These are phyloP conservation scores for Pollachius pollachius DNA, from an alignment of 2,113 vertebrate species.

Conservation along the genomic window DNA sequence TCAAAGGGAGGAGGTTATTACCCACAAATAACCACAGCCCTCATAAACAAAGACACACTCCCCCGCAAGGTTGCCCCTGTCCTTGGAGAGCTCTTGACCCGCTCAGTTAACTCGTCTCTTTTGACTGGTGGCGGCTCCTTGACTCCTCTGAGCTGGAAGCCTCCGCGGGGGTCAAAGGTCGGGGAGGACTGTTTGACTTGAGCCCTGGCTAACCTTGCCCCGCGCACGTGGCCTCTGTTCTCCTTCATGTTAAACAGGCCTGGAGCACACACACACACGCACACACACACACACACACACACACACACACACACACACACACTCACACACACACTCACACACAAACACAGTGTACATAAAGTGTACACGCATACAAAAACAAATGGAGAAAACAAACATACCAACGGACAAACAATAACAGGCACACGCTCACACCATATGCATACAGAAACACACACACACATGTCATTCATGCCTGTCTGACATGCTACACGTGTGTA, in stretches of 20 bases:
- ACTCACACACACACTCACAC: slow-evolving; percentile 6
- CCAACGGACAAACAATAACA: neutral
- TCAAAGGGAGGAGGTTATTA: neutral
- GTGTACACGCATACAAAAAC: neutral
- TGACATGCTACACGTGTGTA: slow-evolving; percentile 49
- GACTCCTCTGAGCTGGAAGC: slow-evolving; percentile 56
- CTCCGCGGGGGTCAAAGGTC: slow-evolving; percentile 58
- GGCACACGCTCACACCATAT: neutral
- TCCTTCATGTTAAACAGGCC: slow-evolving; percentile 66
- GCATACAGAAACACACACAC: neutral
- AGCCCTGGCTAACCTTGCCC: slow-evolving; percentile 56
- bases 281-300: slow-evolving; percentile 21
- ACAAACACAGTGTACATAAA: neutral
- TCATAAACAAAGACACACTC: slow-evolving; percentile 9
- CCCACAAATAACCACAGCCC: neutral
- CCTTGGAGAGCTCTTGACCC: slow-evolving; percentile 44
- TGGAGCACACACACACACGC: slow-evolving; percentile 35
- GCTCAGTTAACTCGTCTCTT: slow-evolving; percentile 57
- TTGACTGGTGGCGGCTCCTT: slow-evolving; percentile 51
- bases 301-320: neutral
- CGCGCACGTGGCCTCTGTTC: slow-evolving; percentile 54
- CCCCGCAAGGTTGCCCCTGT: slow-evolving; percentile 1
- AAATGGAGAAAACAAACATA: neutral
- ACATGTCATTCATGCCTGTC: neutral
- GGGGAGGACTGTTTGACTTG: slow-evolving; percentile 52